Conservation (phyloP, 2,113 vertebrate species). For the Forbesichthys agassizii region DNA sequence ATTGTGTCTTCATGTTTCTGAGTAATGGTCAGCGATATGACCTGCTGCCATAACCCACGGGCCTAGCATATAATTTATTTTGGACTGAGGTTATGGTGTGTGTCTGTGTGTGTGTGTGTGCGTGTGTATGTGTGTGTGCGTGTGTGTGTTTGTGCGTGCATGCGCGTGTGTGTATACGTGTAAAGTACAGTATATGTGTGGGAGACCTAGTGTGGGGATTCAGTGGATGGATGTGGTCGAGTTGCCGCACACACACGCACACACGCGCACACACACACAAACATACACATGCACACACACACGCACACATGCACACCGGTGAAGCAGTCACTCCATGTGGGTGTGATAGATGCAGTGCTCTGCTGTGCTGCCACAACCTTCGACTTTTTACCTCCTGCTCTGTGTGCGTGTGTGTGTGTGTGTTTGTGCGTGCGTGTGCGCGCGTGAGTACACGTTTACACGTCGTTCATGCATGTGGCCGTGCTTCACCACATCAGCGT, state of each 20-base stretch:
- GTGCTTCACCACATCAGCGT: no score
- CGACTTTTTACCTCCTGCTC: neutral
- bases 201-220: no score
- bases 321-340: neutral
- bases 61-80: neutral
- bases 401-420: neutral
- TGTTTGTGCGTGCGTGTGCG: neutral
- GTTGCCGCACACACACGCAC: neutral
- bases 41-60: neutral
- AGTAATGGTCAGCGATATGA: neutral
- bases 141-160: no score
- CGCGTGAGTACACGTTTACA: neutral
- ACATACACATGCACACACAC: neutral
- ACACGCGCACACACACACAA: neutral
- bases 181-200: no score
- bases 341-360: neutral
- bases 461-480: no score
- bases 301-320: neutral
- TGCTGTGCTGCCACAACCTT: neutral
- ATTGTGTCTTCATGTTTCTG: neutral
- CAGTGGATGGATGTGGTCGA: no score
- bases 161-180: no score
- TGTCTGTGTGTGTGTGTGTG: no score
- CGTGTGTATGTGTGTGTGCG: no score
- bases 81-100: neutral